Base-by-base conservation (phyloP, 2,888 invertebrate species). In the Melinopterus prodromus region DNA sequence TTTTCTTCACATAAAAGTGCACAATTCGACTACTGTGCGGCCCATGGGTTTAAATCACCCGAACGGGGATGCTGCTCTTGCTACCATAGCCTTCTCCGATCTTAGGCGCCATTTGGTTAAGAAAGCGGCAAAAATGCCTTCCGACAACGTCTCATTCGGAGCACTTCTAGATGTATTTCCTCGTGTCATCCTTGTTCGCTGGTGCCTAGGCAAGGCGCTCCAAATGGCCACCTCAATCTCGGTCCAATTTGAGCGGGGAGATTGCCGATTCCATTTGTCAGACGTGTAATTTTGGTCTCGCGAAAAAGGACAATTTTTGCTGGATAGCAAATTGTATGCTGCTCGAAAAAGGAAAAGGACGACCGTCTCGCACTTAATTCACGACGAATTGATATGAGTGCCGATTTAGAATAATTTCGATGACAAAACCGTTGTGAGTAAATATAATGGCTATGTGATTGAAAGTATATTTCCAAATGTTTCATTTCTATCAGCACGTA, bases 141-240 rank as follows among this genome's bases (percentile, higher is more conserved):
- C 85, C 84, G 81, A 81, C 80, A 82, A 85, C 83, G 84, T 83
- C 85, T 85, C 82, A 84, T 85, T 84, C 84, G 79, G 37, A 82
- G 84, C 86, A 85, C 85, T 86, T n/a, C n/a, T 84, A 85, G 84
- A 84, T 84, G 84, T 84, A 85, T 86, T 86, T 87, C 86, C 86
- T 53, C 53, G 53, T 53, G 53, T 53, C 53, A 53, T 53, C 53
- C 53, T 53, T 12, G 53, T 12, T 53, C 53, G 7, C 7, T 12
- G 53, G 53, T 53, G 76, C 76, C 16, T 37, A 16, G 37, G 37
- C 76, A 36, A 69, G 26, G 77, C 53, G 14, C 26, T 26, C 76
- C 80, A 83, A 84, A 83, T 83, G 84, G 82, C 84, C 82, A 84
- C 83, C 84, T 83, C 84, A 85, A 84, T 84, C 82, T 83, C 77